Base-by-base conservation (phyloP, 2,888 invertebrate species). In the Hydrotaea cyrtoneurina region DNA sequence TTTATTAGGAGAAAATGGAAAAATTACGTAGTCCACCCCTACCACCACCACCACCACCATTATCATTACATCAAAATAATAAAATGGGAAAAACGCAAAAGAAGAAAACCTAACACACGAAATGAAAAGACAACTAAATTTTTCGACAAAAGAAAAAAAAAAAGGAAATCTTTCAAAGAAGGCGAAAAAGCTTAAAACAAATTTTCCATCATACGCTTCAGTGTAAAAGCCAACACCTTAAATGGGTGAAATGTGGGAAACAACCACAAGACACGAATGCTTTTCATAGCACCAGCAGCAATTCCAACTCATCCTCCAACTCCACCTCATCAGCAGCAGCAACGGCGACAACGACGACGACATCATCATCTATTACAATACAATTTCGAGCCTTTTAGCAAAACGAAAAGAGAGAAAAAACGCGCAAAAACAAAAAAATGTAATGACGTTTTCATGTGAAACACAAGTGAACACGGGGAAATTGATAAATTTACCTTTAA, bases 401-500 rank as follows among this genome's bases (percentile, higher is more conserved):
- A 50, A 50, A 50, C 5, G 50, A n/a, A 50, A 8, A 13, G n/a
- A n/a, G n/a, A n/a, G n/a, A 50, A 50, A 3, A 43, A 50, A n/a
- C 39, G 39, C 39, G 39, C 39, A 39, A 39, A 39, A 39, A 39
- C 3, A 39, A 39, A 10, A 10, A 39, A 11, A 39, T 39, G 7
- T 11, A 39, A 39, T 13, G 50, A 50, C 15, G 50, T 43, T 3
- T 15, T 31, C 7, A 7, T 31, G 31, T 31, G 31, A 4, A 31
- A 7, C 31, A n/a, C n/a, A n/a, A n/a, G n/a, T 31, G 31, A 31
- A n/a, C 43, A 69, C 5, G 21, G 2, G 17, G 11, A 66, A 66
- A 23, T 69, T 69, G 46, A 21, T 50, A 50, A 71, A 71, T 71
- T 53, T 53, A 53, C 71, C 53, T 71, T 21, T 31, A 71, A 26